Conservation (phyloP, 2,797 vertebrate genomes). For the Gymnoscopelus microlampas region DNA sequence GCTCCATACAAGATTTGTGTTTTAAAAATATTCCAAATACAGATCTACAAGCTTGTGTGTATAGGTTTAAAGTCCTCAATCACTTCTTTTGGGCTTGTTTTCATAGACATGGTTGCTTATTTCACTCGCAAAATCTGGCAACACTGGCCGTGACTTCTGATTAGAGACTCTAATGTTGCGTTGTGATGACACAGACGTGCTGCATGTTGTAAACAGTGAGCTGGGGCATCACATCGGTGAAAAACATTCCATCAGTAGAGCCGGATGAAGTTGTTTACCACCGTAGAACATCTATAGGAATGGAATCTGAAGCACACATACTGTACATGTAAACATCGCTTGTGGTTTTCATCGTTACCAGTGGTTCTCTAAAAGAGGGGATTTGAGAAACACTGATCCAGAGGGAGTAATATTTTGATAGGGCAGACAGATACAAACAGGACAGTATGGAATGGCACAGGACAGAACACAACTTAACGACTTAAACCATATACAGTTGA, state of each 20-base stretch:
- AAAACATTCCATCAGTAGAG: slow-evolving; percentile 12
- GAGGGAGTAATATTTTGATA: slow-evolving; percentile 37
- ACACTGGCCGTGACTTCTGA: too few relatives aligned
- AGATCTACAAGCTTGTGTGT: too few relatives aligned
- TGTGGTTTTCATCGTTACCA: slow-evolving; percentile 44
- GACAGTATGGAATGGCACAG: slow-evolving; percentile 22
- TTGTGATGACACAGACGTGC: slow-evolving; percentile 28
- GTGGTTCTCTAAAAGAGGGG: too few relatives aligned
- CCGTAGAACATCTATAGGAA: slow-evolving; percentile 25
- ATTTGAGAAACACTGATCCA: slow-evolving; percentile 6
- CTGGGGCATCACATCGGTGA: slow-evolving; percentile 14
- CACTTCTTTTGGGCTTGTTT: too few relatives aligned
- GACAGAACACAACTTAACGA: not conserved
- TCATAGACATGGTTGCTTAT: too few relatives aligned
- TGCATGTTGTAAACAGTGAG: slow-evolving; percentile 26
- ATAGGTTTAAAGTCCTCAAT: too few relatives aligned
- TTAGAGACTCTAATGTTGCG: slow-evolving; percentile 7
- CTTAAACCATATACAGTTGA: too few relatives aligned
- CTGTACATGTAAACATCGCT: slow-evolving; percentile 49
- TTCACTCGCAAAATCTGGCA: too few relatives aligned
- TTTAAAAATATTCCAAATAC: too few relatives aligned
- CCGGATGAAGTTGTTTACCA: slow-evolving; percentile 51
- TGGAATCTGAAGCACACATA: slow-evolving; percentile 42
- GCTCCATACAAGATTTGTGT: too few relatives aligned
- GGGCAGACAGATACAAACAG: slow-evolving; percentile 50